A percentile compares a stretch with the other conserved stretches of the same genome.
Evolutionary conservation across 1,140 invertebrate species (phyloP).

Genomic region (Pteromalus puparum): DNA sequence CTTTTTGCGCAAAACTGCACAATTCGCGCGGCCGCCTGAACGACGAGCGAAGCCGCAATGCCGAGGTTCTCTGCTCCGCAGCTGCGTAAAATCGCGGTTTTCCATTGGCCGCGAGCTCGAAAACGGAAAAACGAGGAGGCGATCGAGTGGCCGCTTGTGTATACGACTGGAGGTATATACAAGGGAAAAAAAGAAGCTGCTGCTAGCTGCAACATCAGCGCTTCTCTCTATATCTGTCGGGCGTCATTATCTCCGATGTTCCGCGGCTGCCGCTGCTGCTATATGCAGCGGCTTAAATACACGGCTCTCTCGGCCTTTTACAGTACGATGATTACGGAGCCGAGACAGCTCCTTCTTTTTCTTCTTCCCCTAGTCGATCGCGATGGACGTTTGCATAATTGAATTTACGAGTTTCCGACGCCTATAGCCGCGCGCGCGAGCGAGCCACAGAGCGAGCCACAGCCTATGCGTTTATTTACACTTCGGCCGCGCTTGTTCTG

Average conservation of each 20-base stretch:
- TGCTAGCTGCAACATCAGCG: neutral
- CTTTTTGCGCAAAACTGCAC: no score
- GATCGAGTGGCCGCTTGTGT: neutral
- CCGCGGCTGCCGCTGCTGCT: neutral
- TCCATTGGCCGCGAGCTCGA: constrained; percentile 23
- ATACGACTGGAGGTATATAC: no score
- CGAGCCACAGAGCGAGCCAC: no score
- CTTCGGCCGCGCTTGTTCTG: neutral
- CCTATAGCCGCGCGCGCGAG: neutral
- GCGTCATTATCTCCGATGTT: constrained; percentile 39
- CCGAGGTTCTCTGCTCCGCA: constrained; percentile 30
- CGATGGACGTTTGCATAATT: constrained; percentile 49
- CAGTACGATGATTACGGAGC: constrained; percentile 20
- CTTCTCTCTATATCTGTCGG: constrained; percentile 41
- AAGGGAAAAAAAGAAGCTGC: neutral
- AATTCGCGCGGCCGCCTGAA: no score
- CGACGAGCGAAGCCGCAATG: constrained; percentile 8
- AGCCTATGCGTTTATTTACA: constrained; percentile 37
- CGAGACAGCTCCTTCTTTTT: neutral
- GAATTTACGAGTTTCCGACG: constrained; percentile 42
- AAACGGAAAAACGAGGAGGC: neutral
- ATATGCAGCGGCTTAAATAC: constrained; percentile 4
- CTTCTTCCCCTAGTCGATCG: constrained; percentile 12
- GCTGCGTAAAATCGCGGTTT: constrained; percentile 42
- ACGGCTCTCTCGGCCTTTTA: constrained; percentile 10